phyloP scores from a whole-genome alignment of 1,140 invertebrate genomes.

The Zaprionus lachaisei region DNA sequence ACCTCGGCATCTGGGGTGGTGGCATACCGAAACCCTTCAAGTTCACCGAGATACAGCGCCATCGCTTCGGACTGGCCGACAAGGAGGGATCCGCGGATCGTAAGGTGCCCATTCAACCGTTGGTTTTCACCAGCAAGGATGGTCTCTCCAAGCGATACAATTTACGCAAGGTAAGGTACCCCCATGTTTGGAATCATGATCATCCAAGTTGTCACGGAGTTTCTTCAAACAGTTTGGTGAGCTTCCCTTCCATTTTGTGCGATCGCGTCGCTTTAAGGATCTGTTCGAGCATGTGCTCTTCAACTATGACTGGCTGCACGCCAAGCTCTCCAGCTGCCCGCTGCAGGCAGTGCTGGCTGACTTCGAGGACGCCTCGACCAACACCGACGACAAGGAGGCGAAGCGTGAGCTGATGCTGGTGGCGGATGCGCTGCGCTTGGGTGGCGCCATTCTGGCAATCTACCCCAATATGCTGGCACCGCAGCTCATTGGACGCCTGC shows the following conservation, averaged over 20 bases:
- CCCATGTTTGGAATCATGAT: no score
- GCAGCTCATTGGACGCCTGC: conserved; percentile 95
- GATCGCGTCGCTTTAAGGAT: conserved; percentile 95
- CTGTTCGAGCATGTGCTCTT: conserved; percentile 97
- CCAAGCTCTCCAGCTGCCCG: conserved; percentile 97
- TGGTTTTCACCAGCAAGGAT: conserved; percentile 96
- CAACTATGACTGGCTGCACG: conserved; percentile 99
- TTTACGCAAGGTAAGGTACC: conserved; percentile 89
- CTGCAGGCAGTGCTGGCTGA: conserved; percentile 97
- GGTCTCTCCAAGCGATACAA: conserved; percentile 94
- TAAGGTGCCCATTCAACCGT: conserved; percentile 97
- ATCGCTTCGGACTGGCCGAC: conserved; percentile 92
- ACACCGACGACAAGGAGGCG: conserved; percentile 93
- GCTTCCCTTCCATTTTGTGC: conserved; percentile 96
- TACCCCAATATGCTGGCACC: conserved; percentile 98
- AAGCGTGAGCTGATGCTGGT: conserved; percentile 96
- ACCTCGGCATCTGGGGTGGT: conserved; percentile 97
- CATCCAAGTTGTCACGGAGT: neutral
- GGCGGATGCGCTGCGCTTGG: conserved; percentile 96
- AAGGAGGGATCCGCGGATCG: conserved; percentile 97
- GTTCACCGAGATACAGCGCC: conserved; percentile 96
- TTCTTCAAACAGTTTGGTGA: conserved; percentile 92
- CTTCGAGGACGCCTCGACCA: conserved; percentile 96
- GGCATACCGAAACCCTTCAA: conserved; percentile 97
- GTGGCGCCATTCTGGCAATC: conserved; percentile 94